Conservation (phyloP, 2,113 vertebrate genomes). For the Eulacestoma nigropectus region DNA sequence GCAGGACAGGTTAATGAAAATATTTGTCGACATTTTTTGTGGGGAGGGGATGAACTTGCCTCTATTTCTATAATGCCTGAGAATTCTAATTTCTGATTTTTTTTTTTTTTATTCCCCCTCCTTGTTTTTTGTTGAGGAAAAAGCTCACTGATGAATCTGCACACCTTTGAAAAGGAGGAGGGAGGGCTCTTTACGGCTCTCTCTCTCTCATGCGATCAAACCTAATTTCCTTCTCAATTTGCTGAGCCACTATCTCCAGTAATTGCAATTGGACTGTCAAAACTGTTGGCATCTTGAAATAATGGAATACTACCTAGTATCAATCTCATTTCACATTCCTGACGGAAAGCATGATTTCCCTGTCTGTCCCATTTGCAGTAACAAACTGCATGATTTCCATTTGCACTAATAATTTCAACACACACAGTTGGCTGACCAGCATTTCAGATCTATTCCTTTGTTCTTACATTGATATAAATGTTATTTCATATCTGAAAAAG, state of each 20-base stretch:
- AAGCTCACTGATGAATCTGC: constrained; percentile 32
- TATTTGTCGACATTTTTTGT: constrained; percentile 2
- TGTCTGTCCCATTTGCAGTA: constrained; percentile 34
- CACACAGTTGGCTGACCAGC: not conserved
- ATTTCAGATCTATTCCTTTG: not conserved
- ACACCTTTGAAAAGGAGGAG: not conserved
- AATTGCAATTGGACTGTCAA: constrained; percentile 50
- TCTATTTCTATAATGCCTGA: not conserved
- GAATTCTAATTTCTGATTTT: not conserved
- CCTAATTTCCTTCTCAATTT: constrained; percentile 54
- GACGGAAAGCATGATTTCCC: constrained; percentile 36
- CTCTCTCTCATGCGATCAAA: not conserved
- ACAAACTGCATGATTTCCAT: constrained; percentile 27
- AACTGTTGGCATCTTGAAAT: constrained; percentile 46
- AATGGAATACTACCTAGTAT: constrained; percentile 24
- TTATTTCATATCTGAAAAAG: not conserved
- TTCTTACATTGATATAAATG: not conserved
- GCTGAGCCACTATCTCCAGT: constrained; percentile 16
- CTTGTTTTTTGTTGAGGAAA: not conserved
- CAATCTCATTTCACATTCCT: constrained; percentile 41
- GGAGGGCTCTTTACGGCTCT: not conserved
- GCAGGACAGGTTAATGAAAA: not conserved
- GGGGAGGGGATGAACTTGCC: not conserved
- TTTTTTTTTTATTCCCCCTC: not conserved
- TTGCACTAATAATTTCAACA: constrained; percentile 21